Evolutionary conservation across 2,797 vertebrate species (phyloP).

Genomic region (Aplochiton taeniatus): DNA sequence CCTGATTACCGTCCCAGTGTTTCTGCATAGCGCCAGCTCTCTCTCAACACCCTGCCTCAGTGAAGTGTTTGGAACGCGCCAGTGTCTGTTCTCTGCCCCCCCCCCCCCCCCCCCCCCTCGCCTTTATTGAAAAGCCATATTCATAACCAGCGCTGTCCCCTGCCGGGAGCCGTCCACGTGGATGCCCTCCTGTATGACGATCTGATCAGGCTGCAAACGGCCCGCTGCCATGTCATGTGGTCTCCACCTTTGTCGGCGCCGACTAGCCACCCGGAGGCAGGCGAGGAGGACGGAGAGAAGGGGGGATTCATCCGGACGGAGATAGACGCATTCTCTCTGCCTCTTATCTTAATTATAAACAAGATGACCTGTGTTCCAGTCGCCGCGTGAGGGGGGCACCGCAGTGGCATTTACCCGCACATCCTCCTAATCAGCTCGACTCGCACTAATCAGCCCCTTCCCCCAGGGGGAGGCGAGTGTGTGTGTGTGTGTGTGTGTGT

Average conservation of each 20-base stretch:
- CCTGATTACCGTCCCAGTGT: too few species aligned
- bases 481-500: not conserved
- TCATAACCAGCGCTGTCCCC: conserved; percentile 26
- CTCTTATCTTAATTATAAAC: conserved; percentile 68
- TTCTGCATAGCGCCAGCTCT: too few species aligned
- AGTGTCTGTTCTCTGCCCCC: not conserved
- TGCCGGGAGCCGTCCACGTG: conserved; percentile 29
- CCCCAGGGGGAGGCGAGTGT: conserved; percentile 14
- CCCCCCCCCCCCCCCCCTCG: conserved; percentile 2
- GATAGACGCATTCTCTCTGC: conserved; percentile 50
- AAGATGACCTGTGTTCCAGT: conserved; percentile 58
- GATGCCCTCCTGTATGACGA: conserved; percentile 34
- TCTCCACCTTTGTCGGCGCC: conserved; percentile 14
- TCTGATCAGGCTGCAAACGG: conserved; percentile 31
- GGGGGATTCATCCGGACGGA: conserved; percentile 36
- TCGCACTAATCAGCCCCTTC: conserved; percentile 48
- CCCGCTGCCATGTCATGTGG: conserved; percentile 22
- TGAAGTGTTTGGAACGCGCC: too few species aligned
- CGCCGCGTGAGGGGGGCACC: conserved; percentile 19
- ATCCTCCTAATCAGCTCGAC: conserved; percentile 52
- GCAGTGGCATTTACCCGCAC: not conserved
- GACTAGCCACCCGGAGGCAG: conserved; percentile 1
- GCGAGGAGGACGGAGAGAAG: not conserved
- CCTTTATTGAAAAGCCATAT: conserved; percentile 24
- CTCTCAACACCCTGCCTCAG: too few species aligned